Evolutionary conservation across 2,797 vertebrate genomes (phyloP), one percentile per base, ranked within the genome.

Genomic region (Ciconia nigra): DNA sequence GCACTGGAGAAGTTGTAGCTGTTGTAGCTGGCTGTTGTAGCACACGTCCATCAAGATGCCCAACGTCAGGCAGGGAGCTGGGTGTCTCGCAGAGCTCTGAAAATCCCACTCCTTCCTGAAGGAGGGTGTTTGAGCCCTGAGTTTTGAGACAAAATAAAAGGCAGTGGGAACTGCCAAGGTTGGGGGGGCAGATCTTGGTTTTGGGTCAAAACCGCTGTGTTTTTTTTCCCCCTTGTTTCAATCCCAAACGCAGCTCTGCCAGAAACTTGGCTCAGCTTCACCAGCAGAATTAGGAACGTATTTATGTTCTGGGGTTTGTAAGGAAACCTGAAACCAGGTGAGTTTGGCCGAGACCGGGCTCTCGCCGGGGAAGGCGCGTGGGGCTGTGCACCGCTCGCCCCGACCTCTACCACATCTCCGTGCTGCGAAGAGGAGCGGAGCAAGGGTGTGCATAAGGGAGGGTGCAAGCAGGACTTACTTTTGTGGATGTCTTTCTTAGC

Each of bases 291-390:
- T 61, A 41, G 87, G 91, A 77, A 69, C 5, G 5, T 61, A 25
- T 80, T 96, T 84, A 3, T 35, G 59, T 74, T 77, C 62, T 0
- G 1, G 74, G 69, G 33, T 62, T 84, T 92, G 54, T 91, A 71
- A 87, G 87, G 85, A 90, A 97, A 73, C 39, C 51, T 91, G 80
- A 86, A 73, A 57, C 73, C 67, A 83, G 91, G 85, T 95, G 90
- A 89, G 66, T 84, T 57, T 88, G 95, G 91, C 83, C 3, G 5
- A 35, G 91, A 35, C 89, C 1, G 0, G 26, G 42, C 46, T 66
- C 47, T 42, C 7, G 5, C 15, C 9, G 6, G 33, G 37, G 19
- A 41, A 41, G 42, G 44, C 9, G 0, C 1, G 5, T 20, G 29
- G 52, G 35, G 79, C 74, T 67, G 31, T 20, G 44, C 65, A 10